phyloP scores from a whole-genome alignment of 2,797 vertebrate species.

The Lagodon rhomboides region DNA sequence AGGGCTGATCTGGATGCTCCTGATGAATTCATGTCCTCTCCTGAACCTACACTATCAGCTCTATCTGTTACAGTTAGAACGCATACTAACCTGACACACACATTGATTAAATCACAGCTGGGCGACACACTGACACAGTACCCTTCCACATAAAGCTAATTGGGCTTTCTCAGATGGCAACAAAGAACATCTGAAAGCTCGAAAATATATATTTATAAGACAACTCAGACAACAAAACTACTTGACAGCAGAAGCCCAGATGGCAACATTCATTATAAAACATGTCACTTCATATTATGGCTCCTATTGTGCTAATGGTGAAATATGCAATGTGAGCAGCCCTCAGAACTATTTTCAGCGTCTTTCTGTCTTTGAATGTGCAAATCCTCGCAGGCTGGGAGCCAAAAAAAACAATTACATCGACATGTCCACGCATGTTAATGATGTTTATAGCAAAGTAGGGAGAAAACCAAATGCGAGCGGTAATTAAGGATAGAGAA shows the following conservation, averaged over 20 bases:
- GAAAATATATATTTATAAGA: conserved; percentile 11
- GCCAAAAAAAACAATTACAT: background rate
- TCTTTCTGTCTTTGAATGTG: background rate
- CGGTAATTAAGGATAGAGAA: background rate
- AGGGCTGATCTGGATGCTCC: conserved; percentile 12
- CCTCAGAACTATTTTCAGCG: conserved; percentile 4
- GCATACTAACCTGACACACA: conserved; percentile 8
- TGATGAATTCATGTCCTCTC: conserved; percentile 17
- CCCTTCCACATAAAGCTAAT: conserved; percentile 12
- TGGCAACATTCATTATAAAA: conserved; percentile 19
- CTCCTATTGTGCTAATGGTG: conserved; percentile 20
- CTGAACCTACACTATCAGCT: conserved; percentile 23
- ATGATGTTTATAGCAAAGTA: background rate
- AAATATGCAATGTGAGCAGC: conserved; percentile 3
- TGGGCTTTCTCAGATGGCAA: conserved; percentile 2
- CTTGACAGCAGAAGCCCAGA: conserved; percentile 21
- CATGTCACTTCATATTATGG: conserved; percentile 32
- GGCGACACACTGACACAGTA: conserved; percentile 29
- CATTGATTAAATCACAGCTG: conserved; percentile 17
- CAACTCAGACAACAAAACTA: conserved; percentile 25
- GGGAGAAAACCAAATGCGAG: background rate
- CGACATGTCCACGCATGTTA: background rate
- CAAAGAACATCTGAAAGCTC: conserved; percentile 21
- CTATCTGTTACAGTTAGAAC: background rate
- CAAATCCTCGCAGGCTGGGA: conserved; percentile 6